Base-by-base conservation (phyloP, 2,797 vertebrate genomes). In the Gallinago nigripennis region DNA sequence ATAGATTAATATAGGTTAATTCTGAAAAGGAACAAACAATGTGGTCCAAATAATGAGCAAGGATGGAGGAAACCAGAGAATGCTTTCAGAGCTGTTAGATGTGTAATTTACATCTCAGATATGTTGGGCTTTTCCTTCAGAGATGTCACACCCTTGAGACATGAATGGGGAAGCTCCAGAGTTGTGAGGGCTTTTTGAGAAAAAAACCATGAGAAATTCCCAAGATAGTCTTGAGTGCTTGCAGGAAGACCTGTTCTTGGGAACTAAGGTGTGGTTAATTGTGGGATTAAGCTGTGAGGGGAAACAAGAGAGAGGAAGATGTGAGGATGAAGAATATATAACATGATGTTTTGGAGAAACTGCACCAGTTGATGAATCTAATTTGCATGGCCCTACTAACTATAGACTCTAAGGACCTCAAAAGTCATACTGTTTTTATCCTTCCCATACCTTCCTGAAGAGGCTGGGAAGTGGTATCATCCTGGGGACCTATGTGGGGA, bases 1-100 rank as follows among this genome's bases (percentile, higher is more conserved):
- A 57, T 61, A 95, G 85, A 94, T 96, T 88, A 92, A 64, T 48
- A 61, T 35, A 91, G 48, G 71, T 94, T 93, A 87, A 93, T 78
- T 93, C 71, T 69, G 68, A 50, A 90, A 85, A 33, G 41, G 78
- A 88, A n/a, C n/a, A 86, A 94, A 79, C 0, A 0, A 88, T 88
- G 85, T 39, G n/a, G 27, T 92, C 39, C 88, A 95, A 94, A 91
- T 76, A 86, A 60, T 31, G 66, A 92, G 7, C 35, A 28, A 31
- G 35, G 82, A 37, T 43, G 39, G 58, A 88, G 15, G 51, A 63
- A 86, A 72, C 16, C 7, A 61, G 48, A 16, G 21, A 33, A 72
- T 66, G 20, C 37, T 81, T 91, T 57, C 63, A 88, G 54, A 69
- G 43, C 35, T 88, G 27, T 72, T 81, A 72, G 17, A 35, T 58